These are phyloP conservation scores for Poecilia wingei DNA, from an alignment of 2,797 vertebrate genomes.

Conservation along the genomic window DNA sequence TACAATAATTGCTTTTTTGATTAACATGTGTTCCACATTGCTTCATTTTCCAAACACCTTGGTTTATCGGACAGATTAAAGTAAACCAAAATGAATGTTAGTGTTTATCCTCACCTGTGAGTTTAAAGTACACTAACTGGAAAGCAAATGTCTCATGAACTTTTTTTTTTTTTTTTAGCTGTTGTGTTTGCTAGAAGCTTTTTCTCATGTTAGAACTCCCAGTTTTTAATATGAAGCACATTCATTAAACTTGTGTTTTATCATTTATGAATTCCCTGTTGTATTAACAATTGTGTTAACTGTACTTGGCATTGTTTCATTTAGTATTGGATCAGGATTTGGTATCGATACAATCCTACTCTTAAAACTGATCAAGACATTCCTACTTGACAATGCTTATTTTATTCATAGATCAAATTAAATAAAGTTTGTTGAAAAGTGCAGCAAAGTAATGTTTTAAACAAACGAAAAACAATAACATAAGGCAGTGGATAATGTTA, in stretches of 20 bases:
- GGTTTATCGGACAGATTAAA: conserved; percentile 12
- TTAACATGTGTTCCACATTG: conserved; percentile 8
- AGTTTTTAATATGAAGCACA: neutral
- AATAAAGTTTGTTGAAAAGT: neutral
- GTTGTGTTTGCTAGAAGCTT: neutral
- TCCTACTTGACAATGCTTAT: neutral
- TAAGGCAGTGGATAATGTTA: neutral
- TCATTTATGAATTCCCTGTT: neutral
- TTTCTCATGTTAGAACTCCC: neutral
- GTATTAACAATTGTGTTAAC: neutral
- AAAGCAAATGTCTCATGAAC: neutral
- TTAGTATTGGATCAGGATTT: neutral
- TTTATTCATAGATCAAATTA: neutral
- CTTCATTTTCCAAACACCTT: conserved; percentile 11
- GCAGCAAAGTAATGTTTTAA: neutral
- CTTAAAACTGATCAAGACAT: neutral
- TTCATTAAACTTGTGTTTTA: neutral
- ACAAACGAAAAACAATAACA: neutral
- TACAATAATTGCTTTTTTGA: conserved; percentile 32
- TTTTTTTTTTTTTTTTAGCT: neutral
- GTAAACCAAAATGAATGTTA: neutral
- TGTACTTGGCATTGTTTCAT: neutral
- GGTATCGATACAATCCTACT: neutral
- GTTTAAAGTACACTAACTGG: neutral
- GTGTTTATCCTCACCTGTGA: neutral